Evolutionary conservation across 2,113 vertebrate species (phyloP).

Genomic region (Ictalurus furcatus): DNA sequence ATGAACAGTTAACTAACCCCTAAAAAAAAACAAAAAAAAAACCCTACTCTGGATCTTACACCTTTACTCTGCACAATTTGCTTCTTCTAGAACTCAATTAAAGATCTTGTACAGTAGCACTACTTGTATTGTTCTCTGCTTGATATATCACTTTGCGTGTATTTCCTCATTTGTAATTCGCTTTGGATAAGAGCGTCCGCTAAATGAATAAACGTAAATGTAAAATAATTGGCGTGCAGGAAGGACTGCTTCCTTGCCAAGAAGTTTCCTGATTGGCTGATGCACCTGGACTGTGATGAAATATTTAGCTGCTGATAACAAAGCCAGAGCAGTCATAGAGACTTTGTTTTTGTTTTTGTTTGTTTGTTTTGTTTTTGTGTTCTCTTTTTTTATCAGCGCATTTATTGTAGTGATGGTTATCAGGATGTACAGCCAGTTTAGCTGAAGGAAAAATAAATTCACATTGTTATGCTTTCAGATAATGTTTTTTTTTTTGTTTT

Average conservation of each 20-base stretch:
- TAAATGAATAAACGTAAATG: too few species aligned
- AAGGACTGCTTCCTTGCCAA: not conserved
- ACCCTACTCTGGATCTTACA: too few species aligned
- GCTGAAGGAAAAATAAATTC: not conserved
- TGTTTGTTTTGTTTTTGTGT: not conserved
- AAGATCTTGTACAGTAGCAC: too few species aligned
- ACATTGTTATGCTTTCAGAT: not conserved
- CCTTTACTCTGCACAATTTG: too few species aligned
- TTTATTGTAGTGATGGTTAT: not conserved
- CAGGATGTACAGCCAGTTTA: not conserved
- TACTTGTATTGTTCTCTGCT: too few species aligned
- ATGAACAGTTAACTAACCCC: too few species aligned
- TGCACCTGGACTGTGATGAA: not conserved
- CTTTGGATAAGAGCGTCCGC: too few species aligned
- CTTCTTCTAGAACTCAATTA: too few species aligned
- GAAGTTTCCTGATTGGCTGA: not conserved
- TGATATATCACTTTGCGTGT: too few species aligned
- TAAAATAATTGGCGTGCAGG: not conserved
- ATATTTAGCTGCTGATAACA: not conserved
- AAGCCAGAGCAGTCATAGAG: not conserved
- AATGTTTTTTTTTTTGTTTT: not conserved
- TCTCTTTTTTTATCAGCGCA: not conserved
- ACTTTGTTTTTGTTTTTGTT: not conserved
- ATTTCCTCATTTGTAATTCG: too few species aligned
- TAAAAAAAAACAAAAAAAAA: too few species aligned